Base-by-base conservation (phyloP, 1,140 invertebrate species). In the Drosophila ananassae region DNA sequence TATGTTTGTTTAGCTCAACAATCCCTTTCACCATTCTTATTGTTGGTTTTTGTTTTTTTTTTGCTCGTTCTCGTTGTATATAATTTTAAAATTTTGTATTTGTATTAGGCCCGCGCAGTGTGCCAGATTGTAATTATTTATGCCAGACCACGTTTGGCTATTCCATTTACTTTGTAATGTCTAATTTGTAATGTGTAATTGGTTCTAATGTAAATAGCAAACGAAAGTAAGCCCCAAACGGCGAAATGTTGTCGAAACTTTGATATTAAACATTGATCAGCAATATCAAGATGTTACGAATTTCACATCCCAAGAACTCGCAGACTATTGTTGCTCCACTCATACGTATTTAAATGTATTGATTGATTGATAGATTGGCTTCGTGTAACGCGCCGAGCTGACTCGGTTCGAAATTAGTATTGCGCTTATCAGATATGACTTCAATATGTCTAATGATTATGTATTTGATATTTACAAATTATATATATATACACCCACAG, bases 391-490 rank as follows among this genome's bases (percentile, higher is more conserved):
- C 64, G 55, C 60, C 59, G 75, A 64, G 41, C 52, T 22, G 34
- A 74, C 58, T 80, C 63, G 60, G 56, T 69, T 83, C 28, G 57
- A 48, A 68, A 87, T 53, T 55, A 78, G 66, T 79, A 82, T 89
- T 82, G 78, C 75, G 75, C 74, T 71, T 75, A 67, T 77, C 47
- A 78, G 52, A 64, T 69, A 56, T 62, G 73, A 62, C 73, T 79
- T 79, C 58, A 78, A 66, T 59, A 68, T 79, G 66, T 69, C 67
- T 68, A 80, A 68, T 62, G 63, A 85, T 73, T 77, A 77, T 81
- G 69, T 77, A 85, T 75, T 87, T 85, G 78, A 89, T 82, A 87
- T 87, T 87, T 85, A 81, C 77, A 78, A 82, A 82, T 68, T 75
- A 69, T 79, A 69, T 62, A 69, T 62, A 63, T 71, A 54, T 69